These are phyloP conservation scores for Drosophila kanapiae DNA, from an alignment of 1,140 invertebrate genomes.

Conservation along the genomic window DNA sequence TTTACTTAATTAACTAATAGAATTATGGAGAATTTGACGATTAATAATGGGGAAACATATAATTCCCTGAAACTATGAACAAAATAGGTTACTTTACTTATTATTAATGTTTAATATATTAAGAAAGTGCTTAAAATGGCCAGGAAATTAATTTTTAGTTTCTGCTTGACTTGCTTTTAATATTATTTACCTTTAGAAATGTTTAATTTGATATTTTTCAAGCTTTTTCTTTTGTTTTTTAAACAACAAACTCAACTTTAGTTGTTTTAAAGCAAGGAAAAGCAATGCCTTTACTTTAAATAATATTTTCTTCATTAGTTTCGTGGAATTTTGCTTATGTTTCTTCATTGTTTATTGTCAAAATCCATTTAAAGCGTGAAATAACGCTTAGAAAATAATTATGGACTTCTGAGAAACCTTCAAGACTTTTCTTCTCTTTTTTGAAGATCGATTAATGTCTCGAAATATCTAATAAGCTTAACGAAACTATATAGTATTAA, in stretches of 20 bases:
- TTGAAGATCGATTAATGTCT: not conserved
- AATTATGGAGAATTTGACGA: not conserved
- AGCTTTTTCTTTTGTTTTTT: not conserved
- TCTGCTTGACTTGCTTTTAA: no score
- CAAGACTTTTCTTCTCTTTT: slow-evolving; percentile 1
- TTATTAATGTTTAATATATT: not conserved
- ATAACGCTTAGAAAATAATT: not conserved
- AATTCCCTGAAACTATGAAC: not conserved
- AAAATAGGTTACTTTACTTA: not conserved
- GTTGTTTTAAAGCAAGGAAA: not conserved
- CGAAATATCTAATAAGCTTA: not conserved
- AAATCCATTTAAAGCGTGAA: not conserved
- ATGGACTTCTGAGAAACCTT: not conserved
- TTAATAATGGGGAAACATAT: not conserved
- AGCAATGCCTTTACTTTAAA: not conserved
- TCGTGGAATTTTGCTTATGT: not conserved
- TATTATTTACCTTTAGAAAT: no score
- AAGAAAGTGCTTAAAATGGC: no score
- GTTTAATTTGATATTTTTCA: no score
- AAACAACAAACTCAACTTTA: not conserved
- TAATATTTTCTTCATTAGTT: slow-evolving; percentile 1
- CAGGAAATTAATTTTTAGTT: no score
- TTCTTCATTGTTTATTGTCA: not conserved
- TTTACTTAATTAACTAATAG: not conserved
- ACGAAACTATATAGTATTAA: not conserved